These are phyloP conservation scores for Strix aluco DNA, from an alignment of 2,113 vertebrate genomes.

Conservation along the genomic window DNA sequence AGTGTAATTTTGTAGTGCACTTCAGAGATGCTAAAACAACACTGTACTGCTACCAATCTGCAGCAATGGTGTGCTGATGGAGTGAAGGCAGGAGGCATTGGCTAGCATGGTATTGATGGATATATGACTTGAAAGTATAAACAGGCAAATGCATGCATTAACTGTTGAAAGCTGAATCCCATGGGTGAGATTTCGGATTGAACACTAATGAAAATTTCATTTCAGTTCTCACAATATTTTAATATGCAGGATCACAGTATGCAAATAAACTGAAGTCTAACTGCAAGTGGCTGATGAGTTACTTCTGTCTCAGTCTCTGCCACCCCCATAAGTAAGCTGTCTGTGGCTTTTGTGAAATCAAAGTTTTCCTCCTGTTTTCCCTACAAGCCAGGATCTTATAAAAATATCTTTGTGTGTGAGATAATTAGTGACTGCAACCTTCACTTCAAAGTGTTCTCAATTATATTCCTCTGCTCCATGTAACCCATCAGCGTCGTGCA, in stretches of 20 bases:
- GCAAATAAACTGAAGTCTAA: conserved; percentile 54
- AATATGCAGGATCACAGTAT: conserved; percentile 48
- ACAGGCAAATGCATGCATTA: background rate
- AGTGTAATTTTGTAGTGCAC: background rate
- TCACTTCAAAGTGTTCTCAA: background rate
- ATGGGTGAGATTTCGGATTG: conserved; percentile 24
- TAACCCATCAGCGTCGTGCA: background rate
- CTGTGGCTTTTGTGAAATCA: background rate
- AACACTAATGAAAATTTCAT: conserved; percentile 59
- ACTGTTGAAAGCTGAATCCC: background rate
- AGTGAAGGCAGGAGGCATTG: background rate
- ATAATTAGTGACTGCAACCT: background rate
- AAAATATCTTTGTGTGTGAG: background rate
- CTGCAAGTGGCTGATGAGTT: conserved; percentile 46
- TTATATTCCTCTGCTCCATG: background rate
- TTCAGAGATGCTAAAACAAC: background rate
- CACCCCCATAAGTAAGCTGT: conserved; percentile 30
- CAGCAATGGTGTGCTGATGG: background rate
- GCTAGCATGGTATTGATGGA: background rate
- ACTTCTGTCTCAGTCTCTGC: conserved; percentile 10
- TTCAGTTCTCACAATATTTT: conserved; percentile 59
- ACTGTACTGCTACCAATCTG: background rate
- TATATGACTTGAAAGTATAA: background rate
- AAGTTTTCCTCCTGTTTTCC: conserved; percentile 15
- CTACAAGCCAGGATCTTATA: background rate